Evolutionary conservation across 2,113 vertebrate genomes (phyloP), one percentile per base, ranked within the genome.

Genomic region (Python bivittatus): DNA sequence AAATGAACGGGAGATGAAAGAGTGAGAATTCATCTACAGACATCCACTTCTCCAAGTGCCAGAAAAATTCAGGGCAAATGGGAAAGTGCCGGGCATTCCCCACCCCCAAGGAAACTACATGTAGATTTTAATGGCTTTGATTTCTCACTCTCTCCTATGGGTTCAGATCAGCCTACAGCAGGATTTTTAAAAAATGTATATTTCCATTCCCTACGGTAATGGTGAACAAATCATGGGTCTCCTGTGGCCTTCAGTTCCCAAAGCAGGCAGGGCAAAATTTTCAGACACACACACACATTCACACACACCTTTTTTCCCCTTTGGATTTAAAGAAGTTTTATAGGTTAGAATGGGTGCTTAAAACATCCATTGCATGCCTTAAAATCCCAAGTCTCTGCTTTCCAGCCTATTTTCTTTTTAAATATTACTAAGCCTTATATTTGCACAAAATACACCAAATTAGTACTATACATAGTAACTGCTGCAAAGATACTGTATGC

Each of bases 301-400:
- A n/a, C n/a, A n/a, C n/a, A n/a, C n/a, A n/a, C 2, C 6, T 1
- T 1, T 6, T 72, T 72, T 33, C 0, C 12, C 6, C 68, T 79
- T 79, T 79, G 15, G 1, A 20, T 79, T 79, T 79, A 79, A 6
- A 79, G 33, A 33, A 79, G 33, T 38, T 38, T n/a, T 38, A 38
- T 2, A 38, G 68, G 33, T 38, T 6, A 72, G n/a, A 72, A 72
- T 64, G 61, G 60, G 60, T 61, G 11, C 61, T 13, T 64, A 64
- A 64, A 64, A n/a, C 27, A 64, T n/a, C 61, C 27, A n/a, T 11
- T 1, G n/a, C 68, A 79, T 79, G 68, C 68, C 33, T 79, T n/a
- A 68, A 68, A 68, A 68, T 15, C 29, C 15, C 1, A 68, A n/a
- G n/a, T 38, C n/a, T 79, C 17, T 79, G 33, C 68, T 22, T 79